Evolutionary conservation across 2,888 invertebrate species (phyloP).

Genomic region (Apomyelois bistriatella): DNA sequence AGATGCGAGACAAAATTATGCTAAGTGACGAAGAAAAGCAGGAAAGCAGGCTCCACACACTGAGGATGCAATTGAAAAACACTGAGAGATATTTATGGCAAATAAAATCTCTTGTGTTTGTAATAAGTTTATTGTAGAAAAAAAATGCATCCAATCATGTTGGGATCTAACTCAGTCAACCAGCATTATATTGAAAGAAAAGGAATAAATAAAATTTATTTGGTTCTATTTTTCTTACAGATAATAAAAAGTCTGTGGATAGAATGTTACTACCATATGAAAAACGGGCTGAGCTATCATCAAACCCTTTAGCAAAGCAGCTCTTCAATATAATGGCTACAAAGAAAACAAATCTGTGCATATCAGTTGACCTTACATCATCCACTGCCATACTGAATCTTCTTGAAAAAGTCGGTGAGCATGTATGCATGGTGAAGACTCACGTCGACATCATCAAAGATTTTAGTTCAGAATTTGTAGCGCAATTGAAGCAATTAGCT

Average conservation of each 20-base stretch:
- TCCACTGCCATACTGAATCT: constrained; percentile 85
- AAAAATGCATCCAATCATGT: too few relatives aligned
- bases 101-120: too few relatives aligned
- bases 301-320: constrained; percentile 81
- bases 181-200: too few relatives aligned
- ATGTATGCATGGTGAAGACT: constrained; percentile 93
- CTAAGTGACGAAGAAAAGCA: too few relatives aligned
- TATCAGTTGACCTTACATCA: constrained; percentile 92
- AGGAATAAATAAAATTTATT: background rate
- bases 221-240: constrained; percentile 1
- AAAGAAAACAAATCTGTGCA: constrained; percentile 93
- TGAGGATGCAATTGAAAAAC: too few relatives aligned
- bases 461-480: constrained; percentile 83
- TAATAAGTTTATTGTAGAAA: too few relatives aligned
- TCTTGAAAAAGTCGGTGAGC: constrained; percentile 87
- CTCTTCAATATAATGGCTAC: constrained; percentile 88
- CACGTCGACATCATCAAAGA: constrained; percentile 94
- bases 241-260: constrained; percentile 42
- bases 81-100: too few relatives aligned
- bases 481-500: constrained; percentile 83
- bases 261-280: constrained; percentile 81
- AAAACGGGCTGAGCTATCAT: constrained; percentile 79
- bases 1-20: too few relatives aligned
- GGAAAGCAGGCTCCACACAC: too few relatives aligned
- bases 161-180: too few relatives aligned